Percentiles rank a stretch among this genome's conserved stretches.
Conservation (phyloP, 2,888 invertebrate genomes). For the Synanthedon formicaeformis region DNA sequence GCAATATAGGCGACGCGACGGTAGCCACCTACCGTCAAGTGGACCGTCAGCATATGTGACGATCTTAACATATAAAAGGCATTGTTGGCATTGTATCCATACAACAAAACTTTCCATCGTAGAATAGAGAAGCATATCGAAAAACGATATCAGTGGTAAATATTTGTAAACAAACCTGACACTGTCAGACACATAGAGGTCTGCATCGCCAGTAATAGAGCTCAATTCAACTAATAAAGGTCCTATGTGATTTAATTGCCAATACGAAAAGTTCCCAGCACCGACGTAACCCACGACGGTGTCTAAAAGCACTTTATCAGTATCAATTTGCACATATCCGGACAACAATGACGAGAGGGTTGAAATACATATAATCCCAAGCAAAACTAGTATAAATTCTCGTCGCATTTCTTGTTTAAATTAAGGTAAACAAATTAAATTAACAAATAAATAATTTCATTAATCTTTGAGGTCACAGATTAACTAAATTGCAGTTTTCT, state of each 20-base stretch:
- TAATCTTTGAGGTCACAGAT: too few relatives aligned
- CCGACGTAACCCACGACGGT: slow-evolving; percentile 45
- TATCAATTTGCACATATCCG: slow-evolving; percentile 30
- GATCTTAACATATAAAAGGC: too few relatives aligned
- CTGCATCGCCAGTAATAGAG: slow-evolving; percentile 51
- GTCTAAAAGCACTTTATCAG: slow-evolving; percentile 44
- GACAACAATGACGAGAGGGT: slow-evolving; percentile 43
- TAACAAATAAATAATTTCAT: too few relatives aligned
- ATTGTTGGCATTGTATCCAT: too few relatives aligned
- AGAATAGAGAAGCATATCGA: too few relatives aligned
- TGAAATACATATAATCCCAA: slow-evolving; percentile 48
- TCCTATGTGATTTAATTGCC: slow-evolving; percentile 52
- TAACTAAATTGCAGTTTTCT: too few relatives aligned
- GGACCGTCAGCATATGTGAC: too few relatives aligned
- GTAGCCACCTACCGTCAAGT: too few relatives aligned
- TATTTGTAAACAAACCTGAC: slow-evolving; percentile 29
- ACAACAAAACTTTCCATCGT: not conserved
- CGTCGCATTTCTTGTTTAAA: slow-evolving; percentile 32
- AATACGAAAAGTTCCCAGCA: slow-evolving; percentile 58
- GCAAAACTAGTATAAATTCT: slow-evolving; percentile 44
- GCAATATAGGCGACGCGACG: too few relatives aligned
- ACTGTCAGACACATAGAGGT: slow-evolving; percentile 51
- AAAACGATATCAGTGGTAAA: not conserved
- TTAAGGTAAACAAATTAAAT: not conserved
- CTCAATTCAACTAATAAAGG: slow-evolving; percentile 46